Evolutionary conservation across 2,113 vertebrate genomes (phyloP), one percentile per base, ranked within the genome.

Genomic region (Guaruba guarouba): DNA sequence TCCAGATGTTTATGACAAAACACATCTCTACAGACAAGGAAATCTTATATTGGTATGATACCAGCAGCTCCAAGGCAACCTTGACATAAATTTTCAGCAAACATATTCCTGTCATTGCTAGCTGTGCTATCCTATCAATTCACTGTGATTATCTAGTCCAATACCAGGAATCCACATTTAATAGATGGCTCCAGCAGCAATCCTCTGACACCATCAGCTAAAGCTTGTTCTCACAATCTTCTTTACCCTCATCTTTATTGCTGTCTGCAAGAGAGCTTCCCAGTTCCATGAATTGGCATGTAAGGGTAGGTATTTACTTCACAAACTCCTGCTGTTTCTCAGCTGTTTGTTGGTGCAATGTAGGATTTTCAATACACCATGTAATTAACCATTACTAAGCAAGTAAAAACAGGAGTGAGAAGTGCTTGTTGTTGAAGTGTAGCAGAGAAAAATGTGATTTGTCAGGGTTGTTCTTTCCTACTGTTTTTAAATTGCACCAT

Each of bases 11-110:
- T 82, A 75, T 68, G 77, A 91, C 48, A 84, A 86, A 95, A 68
- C 23, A 24, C 29, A 82, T 82, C 33, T 84, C 51, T 68, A 68
- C 48, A 84, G 51, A 84, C 73, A 87, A 78, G 57, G 62, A 93
- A 93, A 86, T 92, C 35, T 84, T 92, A 71, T 15, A 86, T 3
- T 82, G 73, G 69, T 91, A 82, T 61, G 81, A 86, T 55, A 82
- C 46, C 41, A 2, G 81, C 35, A 95, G 83, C 69, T 95, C 66
- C 71, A 74, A 93, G 76, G 70, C 92, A 96, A 84, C 73, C 73
- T 82, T 84, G 93, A 87, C 92, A 96, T 92, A 96, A 95, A 95
- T 95, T 95, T 95, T 86, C 86, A 92, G 83, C 66, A 92, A 94
- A 95, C 43, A 49, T 75, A 87, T 87, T 92, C 69, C 94, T 95